Conservation (phyloP, 1,140 invertebrate genomes). For the Drosophila pruinosa region DNA sequence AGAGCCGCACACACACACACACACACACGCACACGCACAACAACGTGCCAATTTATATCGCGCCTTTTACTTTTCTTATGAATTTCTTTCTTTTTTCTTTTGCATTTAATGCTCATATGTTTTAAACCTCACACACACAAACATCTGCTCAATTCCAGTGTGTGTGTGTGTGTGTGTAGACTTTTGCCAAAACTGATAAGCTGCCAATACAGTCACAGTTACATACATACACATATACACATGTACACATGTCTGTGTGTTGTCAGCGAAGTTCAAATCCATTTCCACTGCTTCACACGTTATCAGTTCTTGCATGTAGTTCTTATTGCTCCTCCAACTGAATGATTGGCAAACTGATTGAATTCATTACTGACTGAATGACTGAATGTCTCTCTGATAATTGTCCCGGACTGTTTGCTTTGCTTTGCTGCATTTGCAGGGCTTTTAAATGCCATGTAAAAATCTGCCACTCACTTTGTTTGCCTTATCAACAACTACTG, state of each 20-base stretch:
- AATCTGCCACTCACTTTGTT: slow-evolving; percentile 18
- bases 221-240: slow-evolving; percentile 1
- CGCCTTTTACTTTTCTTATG: slow-evolving; percentile 37
- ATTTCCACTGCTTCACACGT: slow-evolving; percentile 55
- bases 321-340: slow-evolving; percentile 43
- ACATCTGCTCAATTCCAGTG: slow-evolving; percentile 24
- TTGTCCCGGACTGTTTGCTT: slow-evolving; percentile 38
- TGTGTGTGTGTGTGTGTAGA: slow-evolving; percentile 13
- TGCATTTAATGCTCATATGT: slow-evolving; percentile 38
- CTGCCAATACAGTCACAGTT: slow-evolving; percentile 31
- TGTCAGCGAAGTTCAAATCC: slow-evolving; percentile 77
- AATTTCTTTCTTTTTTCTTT: slow-evolving; percentile 20
- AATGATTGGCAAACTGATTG: slow-evolving; percentile 21
- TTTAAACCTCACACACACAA: slow-evolving; percentile 30
- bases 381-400: slow-evolving; percentile 48
- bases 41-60: slow-evolving; percentile 20
- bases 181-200: slow-evolving; percentile 51
- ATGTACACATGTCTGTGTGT: slow-evolving; percentile 2
- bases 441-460: slow-evolving; percentile 25
- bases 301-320: slow-evolving; percentile 76
- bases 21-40: neutral
- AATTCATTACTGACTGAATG: slow-evolving; percentile 17
- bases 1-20: neutral
- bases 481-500: slow-evolving; percentile 34
- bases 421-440: slow-evolving; percentile 46